A percentile compares a stretch with the other conserved stretches of the same genome.
Conservation (phyloP, 2,113 vertebrate species). For the Phrynosoma platyrhinos region DNA sequence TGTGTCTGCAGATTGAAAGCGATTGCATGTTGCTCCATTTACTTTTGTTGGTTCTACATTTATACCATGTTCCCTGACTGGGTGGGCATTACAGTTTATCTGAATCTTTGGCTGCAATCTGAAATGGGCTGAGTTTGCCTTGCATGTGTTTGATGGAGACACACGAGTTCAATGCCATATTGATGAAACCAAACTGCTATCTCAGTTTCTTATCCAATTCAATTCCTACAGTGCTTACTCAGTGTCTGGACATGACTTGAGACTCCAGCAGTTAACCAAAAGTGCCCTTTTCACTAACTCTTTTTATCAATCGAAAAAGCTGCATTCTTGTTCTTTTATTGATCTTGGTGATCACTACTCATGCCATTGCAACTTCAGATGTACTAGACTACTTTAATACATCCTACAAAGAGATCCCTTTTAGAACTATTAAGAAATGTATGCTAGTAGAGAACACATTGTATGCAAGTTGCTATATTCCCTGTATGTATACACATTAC, state of each 20-base stretch:
- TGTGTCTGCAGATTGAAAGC: neutral
- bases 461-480: neutral
- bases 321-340: neutral
- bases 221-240: neutral
- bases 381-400: neutral
- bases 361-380: neutral
- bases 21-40: neutral
- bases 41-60: neutral
- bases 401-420: neutral
- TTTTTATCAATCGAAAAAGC: neutral
- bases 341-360: neutral
- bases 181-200: neutral
- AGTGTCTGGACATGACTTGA: neutral
- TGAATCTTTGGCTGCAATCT: neutral
- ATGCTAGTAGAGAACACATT: neutral
- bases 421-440: neutral
- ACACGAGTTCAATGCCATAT: constrained; percentile 1
- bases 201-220: neutral
- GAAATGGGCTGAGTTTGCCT: neutral
- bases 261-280: neutral
- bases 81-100: neutral
- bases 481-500: neutral
- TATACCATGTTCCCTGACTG: neutral
- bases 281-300: too few relatives aligned
- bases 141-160: neutral